Evolutionary conservation across 2,888 invertebrate species (phyloP).

Genomic region (Erebia aethiops): DNA sequence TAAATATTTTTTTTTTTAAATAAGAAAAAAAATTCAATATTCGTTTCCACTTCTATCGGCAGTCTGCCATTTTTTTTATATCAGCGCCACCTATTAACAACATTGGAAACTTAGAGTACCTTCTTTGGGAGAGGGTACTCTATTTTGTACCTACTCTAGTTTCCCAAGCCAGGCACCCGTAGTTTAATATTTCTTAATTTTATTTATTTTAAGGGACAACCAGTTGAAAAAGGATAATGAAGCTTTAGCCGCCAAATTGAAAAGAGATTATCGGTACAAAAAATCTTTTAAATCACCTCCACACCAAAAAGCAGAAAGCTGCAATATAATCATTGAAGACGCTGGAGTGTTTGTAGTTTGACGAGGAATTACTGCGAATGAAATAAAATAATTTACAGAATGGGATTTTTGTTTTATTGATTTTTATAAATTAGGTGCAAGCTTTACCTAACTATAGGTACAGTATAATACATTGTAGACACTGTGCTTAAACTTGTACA

Average conservation of each 20-base stretch:
- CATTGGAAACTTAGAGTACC: too few relatives aligned
- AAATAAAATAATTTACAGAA: not conserved
- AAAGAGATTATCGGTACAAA: conserved; percentile 51
- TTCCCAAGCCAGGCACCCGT: not conserved
- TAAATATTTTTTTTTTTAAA: too few relatives aligned
- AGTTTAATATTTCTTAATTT: not conserved
- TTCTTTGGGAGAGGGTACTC: too few relatives aligned
- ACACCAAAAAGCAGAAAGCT: conserved; percentile 54
- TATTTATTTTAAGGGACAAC: conserved; percentile 56
- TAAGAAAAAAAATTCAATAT: too few relatives aligned
- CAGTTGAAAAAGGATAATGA: conserved; percentile 56
- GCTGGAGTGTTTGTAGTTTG: conserved; percentile 65
- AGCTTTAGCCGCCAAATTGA: conserved; percentile 56
- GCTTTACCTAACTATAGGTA: too few relatives aligned
- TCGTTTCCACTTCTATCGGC: too few relatives aligned
- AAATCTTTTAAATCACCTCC: conserved; percentile 40
- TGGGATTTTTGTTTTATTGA: not conserved
- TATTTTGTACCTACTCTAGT: too few relatives aligned
- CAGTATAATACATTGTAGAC: not conserved
- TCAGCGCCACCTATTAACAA: too few relatives aligned
- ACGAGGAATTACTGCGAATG: conserved; percentile 21
- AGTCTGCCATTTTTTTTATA: too few relatives aligned
- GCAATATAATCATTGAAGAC: conserved; percentile 61
- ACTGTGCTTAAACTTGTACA: not conserved
- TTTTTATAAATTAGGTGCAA: not conserved